Base-by-base conservation (phyloP, 2,113 vertebrate genomes). In the Neodontobutis hainanensis region DNA sequence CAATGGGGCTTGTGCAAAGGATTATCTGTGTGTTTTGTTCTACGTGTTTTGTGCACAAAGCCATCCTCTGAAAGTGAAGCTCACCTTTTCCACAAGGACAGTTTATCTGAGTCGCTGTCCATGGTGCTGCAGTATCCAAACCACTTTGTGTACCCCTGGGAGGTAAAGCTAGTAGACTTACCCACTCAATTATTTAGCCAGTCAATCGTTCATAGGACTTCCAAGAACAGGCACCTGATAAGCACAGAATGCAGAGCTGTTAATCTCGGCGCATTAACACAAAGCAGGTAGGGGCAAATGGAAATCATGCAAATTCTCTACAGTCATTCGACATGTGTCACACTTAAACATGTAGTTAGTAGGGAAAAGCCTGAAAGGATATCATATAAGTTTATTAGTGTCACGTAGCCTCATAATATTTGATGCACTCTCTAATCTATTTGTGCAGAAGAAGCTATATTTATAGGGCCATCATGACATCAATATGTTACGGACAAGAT, bases 121-220 rank as follows among this genome's bases (percentile, higher is more conserved):
- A 80, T 88, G 92, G 92, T 92, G 36, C 93, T 93, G 91, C 80
- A 90, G 55, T 68, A 67, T 64, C 49, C 71, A 27, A 8, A 19
- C 12, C 42, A 47, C 35, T 69, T 35, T 56, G 19, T 44, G 34
- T 19, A 64, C 61, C 63, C 32, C 3, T 34, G 62, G 42, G 19
- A 60, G 32, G 47, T 56, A 19, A 15, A 65, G 12, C 36, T 19
- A 57, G 9, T 60, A 11, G 53, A 48, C 15, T 51, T 56, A 9
- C 46, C 65, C 11, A 48, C 8, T 61, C 32, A 55, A 38, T 49
- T 60, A 64, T 40, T 49, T 49, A 8, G 36, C 3, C 32, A 45
- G 45, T 32, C 35, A 3, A 14, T 71, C 57, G 48, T 59, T 66
- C 43, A 34, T 62, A 12, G 45, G 11, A 14, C 68, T 69, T 78